Evolutionary conservation across 2,888 invertebrate species (phyloP).

Genomic region (Diaprepes abbreviatus): DNA sequence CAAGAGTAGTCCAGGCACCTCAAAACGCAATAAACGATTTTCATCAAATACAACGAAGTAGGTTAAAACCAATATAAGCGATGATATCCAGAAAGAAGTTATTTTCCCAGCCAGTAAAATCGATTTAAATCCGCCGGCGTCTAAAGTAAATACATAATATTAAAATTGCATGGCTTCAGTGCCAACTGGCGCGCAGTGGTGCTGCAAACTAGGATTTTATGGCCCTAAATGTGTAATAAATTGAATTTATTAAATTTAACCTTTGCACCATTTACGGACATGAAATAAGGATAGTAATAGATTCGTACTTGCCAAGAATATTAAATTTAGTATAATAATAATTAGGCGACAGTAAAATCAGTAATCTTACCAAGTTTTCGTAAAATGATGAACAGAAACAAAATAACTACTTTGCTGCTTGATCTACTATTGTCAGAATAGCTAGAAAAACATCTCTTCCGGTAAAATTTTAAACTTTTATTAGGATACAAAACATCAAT

Average conservation of each 20-base stretch:
- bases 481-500: too few species aligned
- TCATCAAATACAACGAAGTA: background rate
- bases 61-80: slow-evolving; percentile 28
- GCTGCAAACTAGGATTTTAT: slow-evolving; percentile 47
- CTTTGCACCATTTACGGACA: slow-evolving; percentile 32
- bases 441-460: too few species aligned
- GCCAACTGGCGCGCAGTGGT: slow-evolving; percentile 45
- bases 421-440: too few species aligned
- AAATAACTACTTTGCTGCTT: too few species aligned
- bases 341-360: too few species aligned
- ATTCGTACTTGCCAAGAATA: slow-evolving; percentile 7
- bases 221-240: slow-evolving; percentile 45
- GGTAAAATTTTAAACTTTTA: too few species aligned
- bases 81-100: slow-evolving; percentile 20
- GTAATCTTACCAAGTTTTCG: too few species aligned
- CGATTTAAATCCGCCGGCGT: slow-evolving; percentile 33
- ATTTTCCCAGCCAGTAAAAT: slow-evolving; percentile 30
- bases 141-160: slow-evolving; percentile 44
- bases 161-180: slow-evolving; percentile 41
- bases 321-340: background rate
- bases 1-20: background rate
- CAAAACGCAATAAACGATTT: background rate
- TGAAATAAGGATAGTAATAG: slow-evolving; percentile 17
- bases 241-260: slow-evolving; percentile 49
- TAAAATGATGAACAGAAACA: too few species aligned